These are phyloP conservation scores for Bruchidius siliquastri DNA, from an alignment of 2,888 invertebrate genomes.

Conservation along the genomic window DNA sequence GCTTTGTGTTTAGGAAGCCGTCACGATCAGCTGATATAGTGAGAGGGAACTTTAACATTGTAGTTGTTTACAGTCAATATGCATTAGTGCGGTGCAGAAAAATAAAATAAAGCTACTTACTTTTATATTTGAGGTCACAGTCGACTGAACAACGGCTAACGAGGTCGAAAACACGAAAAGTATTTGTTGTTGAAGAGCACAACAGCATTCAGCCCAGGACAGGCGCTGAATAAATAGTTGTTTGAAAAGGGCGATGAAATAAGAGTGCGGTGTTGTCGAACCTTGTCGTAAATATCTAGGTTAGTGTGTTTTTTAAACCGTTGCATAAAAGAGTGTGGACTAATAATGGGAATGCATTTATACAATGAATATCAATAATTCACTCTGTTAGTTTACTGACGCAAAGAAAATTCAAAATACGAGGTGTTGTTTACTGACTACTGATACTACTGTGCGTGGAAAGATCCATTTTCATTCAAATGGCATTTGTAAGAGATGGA, in stretches of 20 bases:
- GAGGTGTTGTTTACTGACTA: too few relatives aligned
- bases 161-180: conserved; percentile 35
- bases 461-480: too few relatives aligned
- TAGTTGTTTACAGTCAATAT: background rate
- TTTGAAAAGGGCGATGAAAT: conserved; percentile 10
- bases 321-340: background rate
- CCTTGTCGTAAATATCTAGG: background rate
- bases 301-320: background rate
- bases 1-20: background rate
- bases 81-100: background rate
- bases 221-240: conserved; percentile 34
- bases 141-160: conserved; percentile 25
- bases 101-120: background rate
- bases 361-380: background rate
- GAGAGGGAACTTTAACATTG: background rate
- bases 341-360: background rate
- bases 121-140: background rate
- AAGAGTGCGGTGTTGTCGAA: conserved; percentile 14
- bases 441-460: too few relatives aligned
- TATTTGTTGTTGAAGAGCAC: conserved; percentile 26
- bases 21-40: background rate
- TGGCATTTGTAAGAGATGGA: too few relatives aligned
- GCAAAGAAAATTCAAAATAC: too few relatives aligned
- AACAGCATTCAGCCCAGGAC: conserved; percentile 37
- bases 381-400: background rate